phyloP scores from a whole-genome alignment of 2,797 vertebrate genomes.

The Alca torda region DNA sequence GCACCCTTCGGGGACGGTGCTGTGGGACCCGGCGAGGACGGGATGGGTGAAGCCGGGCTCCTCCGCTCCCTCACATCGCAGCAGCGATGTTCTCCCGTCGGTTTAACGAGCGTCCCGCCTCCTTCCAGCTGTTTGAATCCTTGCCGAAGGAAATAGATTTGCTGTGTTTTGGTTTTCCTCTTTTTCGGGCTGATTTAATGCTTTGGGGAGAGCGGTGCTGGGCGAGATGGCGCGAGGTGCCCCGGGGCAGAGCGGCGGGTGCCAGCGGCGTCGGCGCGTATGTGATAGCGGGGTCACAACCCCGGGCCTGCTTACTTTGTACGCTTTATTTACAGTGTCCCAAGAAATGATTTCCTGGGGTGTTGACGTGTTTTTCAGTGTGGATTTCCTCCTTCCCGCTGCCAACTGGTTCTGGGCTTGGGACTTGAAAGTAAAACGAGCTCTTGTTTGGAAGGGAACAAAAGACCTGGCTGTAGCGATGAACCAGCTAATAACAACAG shows the following conservation, averaged over 20 bases:
- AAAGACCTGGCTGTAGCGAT: background rate
- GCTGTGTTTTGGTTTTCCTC: rapidly evolving
- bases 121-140: background rate
- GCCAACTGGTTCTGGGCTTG: background rate
- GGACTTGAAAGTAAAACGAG: background rate
- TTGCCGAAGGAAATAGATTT: background rate
- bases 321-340: background rate
- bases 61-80: rapidly evolving
- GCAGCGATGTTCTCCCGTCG: rapidly evolving
- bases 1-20: background rate
- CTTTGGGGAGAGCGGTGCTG: background rate
- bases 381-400: conserved; percentile 32
- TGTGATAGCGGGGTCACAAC: background rate
- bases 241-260: background rate
- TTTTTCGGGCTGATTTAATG: background rate
- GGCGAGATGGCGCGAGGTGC: background rate
- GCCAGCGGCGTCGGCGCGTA: rapidly evolving
- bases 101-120: background rate
- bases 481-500: background rate
- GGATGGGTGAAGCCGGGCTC: background rate
- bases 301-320: background rate
- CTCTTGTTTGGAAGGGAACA: background rate
- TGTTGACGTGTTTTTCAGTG: background rate
- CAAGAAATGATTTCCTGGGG: conserved; percentile 19
- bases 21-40: rapidly evolving